A percentile compares a stretch with the other conserved stretches of the same genome.
These are phyloP conservation scores for Chrysomela aeneicollis DNA, from an alignment of 2,888 invertebrate species.

Conservation along the genomic window DNA sequence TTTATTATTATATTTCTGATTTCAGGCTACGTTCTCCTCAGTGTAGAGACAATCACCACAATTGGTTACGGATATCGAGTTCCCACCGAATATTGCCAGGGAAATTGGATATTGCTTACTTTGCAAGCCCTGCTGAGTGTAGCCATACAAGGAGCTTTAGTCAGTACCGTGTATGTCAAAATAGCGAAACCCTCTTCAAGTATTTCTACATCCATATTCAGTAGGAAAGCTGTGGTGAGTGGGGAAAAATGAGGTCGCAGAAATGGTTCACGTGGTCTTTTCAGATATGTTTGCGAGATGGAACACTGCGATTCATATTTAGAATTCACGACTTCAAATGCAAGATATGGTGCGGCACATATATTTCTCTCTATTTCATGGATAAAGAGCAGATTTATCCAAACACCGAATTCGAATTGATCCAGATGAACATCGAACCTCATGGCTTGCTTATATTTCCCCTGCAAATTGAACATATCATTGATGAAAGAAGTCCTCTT, in stretches of 20 bases:
- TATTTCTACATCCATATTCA: constrained; percentile 67
- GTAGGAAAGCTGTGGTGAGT: constrained; percentile 74
- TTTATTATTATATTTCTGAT: constrained; percentile 8
- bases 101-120: constrained; percentile 51
- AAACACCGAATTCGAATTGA: constrained; percentile 75
- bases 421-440: constrained; percentile 71
- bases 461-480: constrained; percentile 83
- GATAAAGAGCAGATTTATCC: constrained; percentile 70
- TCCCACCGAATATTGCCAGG: constrained; percentile 52
- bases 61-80: constrained; percentile 54
- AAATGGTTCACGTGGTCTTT: constrained; percentile 25
- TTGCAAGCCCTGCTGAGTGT: constrained; percentile 51
- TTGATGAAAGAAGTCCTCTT: constrained; percentile 80
- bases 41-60: constrained; percentile 55
- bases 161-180: constrained; percentile 71
- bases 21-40: constrained; percentile 52
- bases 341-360: constrained; percentile 64
- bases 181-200: constrained; percentile 66
- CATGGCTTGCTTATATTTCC: constrained; percentile 82
- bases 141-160: constrained; percentile 57
- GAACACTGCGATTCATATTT: constrained; percentile 78
- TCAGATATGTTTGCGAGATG: constrained; percentile 59
- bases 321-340: constrained; percentile 80
- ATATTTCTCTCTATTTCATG: constrained; percentile 74
- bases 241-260: background rate